These are phyloP conservation scores for Bujurquina vittata DNA, from an alignment of 2,113 vertebrate genomes.

Conservation along the genomic window DNA sequence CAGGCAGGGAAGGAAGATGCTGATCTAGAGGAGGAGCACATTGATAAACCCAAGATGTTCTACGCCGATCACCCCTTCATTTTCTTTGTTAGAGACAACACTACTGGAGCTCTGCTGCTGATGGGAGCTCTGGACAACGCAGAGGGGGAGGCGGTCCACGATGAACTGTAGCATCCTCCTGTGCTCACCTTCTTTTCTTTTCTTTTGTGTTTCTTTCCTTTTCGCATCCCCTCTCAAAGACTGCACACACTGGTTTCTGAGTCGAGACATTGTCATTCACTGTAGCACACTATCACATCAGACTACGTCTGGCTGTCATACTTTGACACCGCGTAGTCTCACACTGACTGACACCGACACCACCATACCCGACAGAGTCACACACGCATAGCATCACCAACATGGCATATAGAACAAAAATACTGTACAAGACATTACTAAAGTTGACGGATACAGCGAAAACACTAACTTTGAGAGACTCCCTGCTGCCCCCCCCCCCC, in stretches of 20 bases:
- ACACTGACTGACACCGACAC: conserved; percentile 53
- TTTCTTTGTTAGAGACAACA: conserved; percentile 67
- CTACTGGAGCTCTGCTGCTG: conserved; percentile 66
- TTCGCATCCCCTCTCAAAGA: conserved; percentile 6
- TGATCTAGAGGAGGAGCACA: conserved; percentile 49
- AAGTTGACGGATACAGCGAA: conserved; percentile 39
- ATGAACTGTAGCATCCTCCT: conserved; percentile 68
- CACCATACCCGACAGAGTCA: conserved; percentile 31
- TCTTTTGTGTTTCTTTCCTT: neutral
- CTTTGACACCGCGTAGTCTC: conserved; percentile 45
- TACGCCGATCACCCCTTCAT: conserved; percentile 75
- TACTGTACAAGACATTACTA: conserved; percentile 29
- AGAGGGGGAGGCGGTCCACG: conserved; percentile 64
- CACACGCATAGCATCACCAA: conserved; percentile 29
- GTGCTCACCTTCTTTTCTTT: neutral
- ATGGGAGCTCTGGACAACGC: conserved; percentile 72
- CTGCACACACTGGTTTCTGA: conserved; percentile 26
- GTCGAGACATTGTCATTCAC: conserved; percentile 62
- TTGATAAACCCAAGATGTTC: conserved; percentile 66
- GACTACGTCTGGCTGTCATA: conserved; percentile 52
- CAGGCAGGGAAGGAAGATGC: conserved; percentile 31
- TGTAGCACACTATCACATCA: conserved; percentile 55
- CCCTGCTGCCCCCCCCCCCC: neutral
- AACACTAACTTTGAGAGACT: conserved; percentile 25
- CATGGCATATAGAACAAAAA: conserved; percentile 46